Percentiles rank a stretch among this genome's conserved stretches.
phyloP scores from a whole-genome alignment of 1,140 invertebrate species.

The Scylla paramamosain region DNA sequence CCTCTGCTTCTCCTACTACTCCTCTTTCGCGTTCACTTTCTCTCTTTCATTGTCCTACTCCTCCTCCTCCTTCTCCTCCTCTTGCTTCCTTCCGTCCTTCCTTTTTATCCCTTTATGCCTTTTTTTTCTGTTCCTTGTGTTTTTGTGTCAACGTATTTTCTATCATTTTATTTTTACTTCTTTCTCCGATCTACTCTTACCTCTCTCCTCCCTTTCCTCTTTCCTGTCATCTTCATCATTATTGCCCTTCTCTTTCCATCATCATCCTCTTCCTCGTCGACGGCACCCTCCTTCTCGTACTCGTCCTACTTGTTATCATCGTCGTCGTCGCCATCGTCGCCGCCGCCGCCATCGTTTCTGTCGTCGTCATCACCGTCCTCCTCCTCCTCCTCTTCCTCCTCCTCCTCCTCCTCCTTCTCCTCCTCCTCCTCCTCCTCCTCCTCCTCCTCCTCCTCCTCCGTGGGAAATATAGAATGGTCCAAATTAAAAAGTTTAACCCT shows the following conservation, averaged over 20 bases:
- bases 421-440: neutral
- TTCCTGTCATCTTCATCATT: too few relatives aligned
- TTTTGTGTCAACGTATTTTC: neutral
- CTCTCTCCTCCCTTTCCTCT: too few relatives aligned
- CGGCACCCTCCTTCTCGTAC: too few relatives aligned
- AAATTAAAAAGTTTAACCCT: slow-evolving; percentile 56
- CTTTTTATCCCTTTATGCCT: neutral
- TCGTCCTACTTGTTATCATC: neutral
- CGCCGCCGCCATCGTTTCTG: neutral
- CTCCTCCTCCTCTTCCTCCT: neutral
- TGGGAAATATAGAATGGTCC: slow-evolving; percentile 50
- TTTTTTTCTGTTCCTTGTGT: neutral
- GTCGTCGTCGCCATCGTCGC: neutral
- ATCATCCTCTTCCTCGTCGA: too few relatives aligned
- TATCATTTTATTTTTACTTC: neutral
- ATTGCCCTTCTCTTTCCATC: too few relatives aligned
- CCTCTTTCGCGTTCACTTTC: neutral
- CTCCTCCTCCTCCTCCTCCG: neutral
- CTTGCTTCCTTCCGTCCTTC: neutral
- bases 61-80: neutral
- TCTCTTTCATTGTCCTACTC: neutral
- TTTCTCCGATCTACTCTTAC: too few relatives aligned
- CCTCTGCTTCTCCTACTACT: neutral
- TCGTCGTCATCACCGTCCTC: neutral
- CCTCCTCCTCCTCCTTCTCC: neutral